These are phyloP conservation scores for Ridgeia piscesae DNA, from an alignment of 1,140 invertebrate genomes.

Conservation along the genomic window DNA sequence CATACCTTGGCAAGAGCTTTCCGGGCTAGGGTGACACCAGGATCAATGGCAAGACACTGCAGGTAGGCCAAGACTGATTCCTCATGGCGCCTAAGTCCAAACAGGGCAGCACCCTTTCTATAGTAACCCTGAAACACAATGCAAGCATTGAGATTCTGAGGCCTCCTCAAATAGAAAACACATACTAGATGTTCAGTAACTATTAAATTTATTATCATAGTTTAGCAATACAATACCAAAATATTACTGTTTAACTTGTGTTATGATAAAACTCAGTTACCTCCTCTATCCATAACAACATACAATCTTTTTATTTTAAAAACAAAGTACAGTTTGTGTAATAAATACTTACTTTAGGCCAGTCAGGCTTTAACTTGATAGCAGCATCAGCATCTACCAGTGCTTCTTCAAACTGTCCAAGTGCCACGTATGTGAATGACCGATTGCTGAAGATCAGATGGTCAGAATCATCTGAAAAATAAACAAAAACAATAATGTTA, in stretches of 20 bases:
- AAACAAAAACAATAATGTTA: neutral
- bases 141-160: constrained; percentile 29
- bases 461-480: constrained; percentile 67
- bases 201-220: neutral
- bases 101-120: constrained; percentile 66
- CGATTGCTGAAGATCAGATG: constrained; percentile 71
- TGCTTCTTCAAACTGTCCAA: constrained; percentile 69
- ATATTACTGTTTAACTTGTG: neutral
- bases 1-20: constrained; percentile 47
- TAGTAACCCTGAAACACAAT: constrained; percentile 66
- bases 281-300: neutral
- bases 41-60: constrained; percentile 64
- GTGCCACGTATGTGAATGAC: constrained; percentile 67
- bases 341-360: constrained; percentile 68
- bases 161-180: neutral
- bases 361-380: constrained; percentile 69
- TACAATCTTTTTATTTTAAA: neutral
- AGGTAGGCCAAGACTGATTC: constrained; percentile 70
- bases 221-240: neutral
- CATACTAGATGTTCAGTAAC: neutral
- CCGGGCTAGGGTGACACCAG: constrained; percentile 57
- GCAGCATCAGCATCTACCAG: constrained; percentile 71
- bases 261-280: neutral
- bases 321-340: neutral
- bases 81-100: constrained; percentile 67